Base-by-base conservation (phyloP, 2,888 invertebrate species). In the Cosmia trapezina region DNA sequence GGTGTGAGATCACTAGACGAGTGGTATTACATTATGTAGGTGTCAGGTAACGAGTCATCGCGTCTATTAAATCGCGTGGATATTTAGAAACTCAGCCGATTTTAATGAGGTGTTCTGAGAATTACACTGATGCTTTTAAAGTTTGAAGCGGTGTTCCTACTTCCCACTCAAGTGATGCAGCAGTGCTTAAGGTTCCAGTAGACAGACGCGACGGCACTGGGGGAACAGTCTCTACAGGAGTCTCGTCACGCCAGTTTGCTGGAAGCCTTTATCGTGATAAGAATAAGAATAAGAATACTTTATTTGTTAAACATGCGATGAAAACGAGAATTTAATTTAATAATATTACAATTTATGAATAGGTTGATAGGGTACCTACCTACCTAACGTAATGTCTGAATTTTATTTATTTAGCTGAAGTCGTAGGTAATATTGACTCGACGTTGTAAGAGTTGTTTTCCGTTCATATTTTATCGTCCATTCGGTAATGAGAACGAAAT, bases 1-100 rank as follows among this genome's bases (percentile, higher is more conserved):
- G 51, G 69, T 60, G 83, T 86, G 85, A 86, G 81, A 81, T 86
- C 87, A 87, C 73, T 80, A 69, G 71, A 78, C 64, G 74, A 70
- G 51, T 73, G 33, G 62, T 80, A 41, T 78, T 75, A 75, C 63
- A 59, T 28, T 3, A 70, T 73, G 85, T 83, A 81, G 83, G 81
- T 78, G 79, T 82, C 70, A 70, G 68, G 69, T 78, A 73, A 70
- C 73, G 68, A 70, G 68, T 71, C 72, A 64, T 65, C 69, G 60
- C 28, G 28, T 28, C 28, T n/a, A n/a, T n/a, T n/a, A 28, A 28
- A 28, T 28, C 28, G 28, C 33, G 54, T 28, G 28, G 19, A 70
- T 76, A 61, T 53, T 37, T 65, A 63, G 53, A 56, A 60, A 51
- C 41, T 69, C 43, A 74, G 41, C 43, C 22, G 49, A 66, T 66